Percentiles rank a stretch among this genome's conserved stretches.
phyloP scores from a whole-genome alignment of 2,113 vertebrate species.

The Mungos mungo region DNA sequence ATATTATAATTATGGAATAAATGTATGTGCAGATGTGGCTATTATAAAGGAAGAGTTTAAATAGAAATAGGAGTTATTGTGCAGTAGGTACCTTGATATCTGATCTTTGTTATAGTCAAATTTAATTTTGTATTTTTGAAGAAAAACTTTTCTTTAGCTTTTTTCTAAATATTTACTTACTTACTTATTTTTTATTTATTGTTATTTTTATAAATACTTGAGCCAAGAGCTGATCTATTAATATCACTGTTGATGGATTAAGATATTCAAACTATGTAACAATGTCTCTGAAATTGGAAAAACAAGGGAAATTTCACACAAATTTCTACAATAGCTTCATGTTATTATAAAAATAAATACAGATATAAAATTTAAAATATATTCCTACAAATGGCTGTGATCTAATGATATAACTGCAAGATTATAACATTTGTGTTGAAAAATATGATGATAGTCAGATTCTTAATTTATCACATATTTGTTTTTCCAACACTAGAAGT shows the following conservation, averaged over 20 bases:
- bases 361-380: background rate
- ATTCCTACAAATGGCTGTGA: background rate
- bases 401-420: background rate
- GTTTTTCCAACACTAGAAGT: background rate
- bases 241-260: background rate
- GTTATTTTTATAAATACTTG: background rate
- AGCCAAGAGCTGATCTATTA: background rate
- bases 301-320: background rate
- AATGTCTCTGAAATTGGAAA: background rate
- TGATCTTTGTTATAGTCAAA: background rate
- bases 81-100: background rate
- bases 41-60: background rate
- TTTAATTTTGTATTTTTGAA: background rate
- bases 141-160: background rate
- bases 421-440: background rate
- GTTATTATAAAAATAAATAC: background rate
- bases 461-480: background rate
- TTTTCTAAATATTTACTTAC: background rate
- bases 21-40: background rate
- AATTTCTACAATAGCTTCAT: background rate
- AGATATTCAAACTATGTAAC: background rate
- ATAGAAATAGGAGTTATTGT: background rate
- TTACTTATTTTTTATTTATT: background rate
- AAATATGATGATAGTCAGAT: background rate
- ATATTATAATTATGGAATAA: background rate